These are phyloP conservation scores for Iselma pallidipennis DNA, from an alignment of 2,888 invertebrate genomes.

Conservation along the genomic window DNA sequence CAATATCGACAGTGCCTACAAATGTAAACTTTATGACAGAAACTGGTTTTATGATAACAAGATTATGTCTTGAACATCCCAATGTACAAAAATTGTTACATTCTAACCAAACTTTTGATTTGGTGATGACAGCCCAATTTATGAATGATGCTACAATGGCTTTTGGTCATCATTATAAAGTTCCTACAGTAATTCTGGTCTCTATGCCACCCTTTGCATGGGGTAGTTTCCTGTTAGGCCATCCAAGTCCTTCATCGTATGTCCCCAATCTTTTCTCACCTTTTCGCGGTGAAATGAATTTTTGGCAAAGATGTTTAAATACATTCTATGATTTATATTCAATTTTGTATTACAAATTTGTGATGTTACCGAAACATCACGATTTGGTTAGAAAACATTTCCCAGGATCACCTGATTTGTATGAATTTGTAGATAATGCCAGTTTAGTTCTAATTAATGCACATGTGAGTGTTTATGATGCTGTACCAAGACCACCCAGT, in stretches of 20 bases:
- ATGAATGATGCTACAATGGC: constrained; percentile 57
- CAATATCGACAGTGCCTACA: not conserved
- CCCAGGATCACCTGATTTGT: constrained; percentile 9
- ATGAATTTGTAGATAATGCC: constrained; percentile 33
- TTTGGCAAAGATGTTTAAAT: constrained; percentile 60
- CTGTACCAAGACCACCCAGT: constrained; percentile 60
- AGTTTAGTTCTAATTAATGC: constrained; percentile 46
- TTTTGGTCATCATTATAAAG: constrained; percentile 45
- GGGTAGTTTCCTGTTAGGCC: constrained; percentile 56
- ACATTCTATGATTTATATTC: constrained; percentile 44
- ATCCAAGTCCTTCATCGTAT: constrained; percentile 54
- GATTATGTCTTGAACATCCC: constrained; percentile 46
- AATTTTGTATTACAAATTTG: constrained; percentile 21
- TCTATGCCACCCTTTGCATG: constrained; percentile 53
- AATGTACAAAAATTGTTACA: constrained; percentile 45
- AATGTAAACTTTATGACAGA: constrained; percentile 5
- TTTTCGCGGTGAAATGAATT: constrained; percentile 55
- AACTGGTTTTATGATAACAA: constrained; percentile 31
- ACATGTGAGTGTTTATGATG: constrained; percentile 58
- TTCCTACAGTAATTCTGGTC: constrained; percentile 46
- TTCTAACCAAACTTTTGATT: constrained; percentile 47
- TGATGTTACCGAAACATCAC: constrained; percentile 28
- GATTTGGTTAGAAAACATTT: constrained; percentile 4
- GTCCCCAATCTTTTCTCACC: constrained; percentile 52
- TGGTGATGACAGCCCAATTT: constrained; percentile 54